Conservation (phyloP, 2,113 vertebrate species). For the Ceyx margarethae region DNA sequence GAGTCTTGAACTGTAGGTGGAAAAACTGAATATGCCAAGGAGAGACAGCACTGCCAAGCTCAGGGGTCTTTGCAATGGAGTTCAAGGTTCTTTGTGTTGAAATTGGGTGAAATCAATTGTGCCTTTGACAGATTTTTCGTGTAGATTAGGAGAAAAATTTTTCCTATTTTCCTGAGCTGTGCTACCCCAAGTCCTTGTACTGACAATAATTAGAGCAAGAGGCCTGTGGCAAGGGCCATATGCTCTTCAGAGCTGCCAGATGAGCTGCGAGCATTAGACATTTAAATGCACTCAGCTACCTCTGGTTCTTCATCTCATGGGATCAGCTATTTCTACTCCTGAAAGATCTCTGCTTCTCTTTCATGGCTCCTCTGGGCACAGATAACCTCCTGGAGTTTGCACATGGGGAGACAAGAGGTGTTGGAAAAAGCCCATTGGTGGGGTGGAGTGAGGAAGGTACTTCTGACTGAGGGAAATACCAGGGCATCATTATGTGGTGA, state of each 20-base stretch:
- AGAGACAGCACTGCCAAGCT: background rate
- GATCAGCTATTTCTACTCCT: background rate
- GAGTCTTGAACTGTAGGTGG: background rate
- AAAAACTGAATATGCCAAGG: background rate
- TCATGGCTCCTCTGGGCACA: background rate
- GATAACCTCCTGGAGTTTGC: background rate
- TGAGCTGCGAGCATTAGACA: background rate
- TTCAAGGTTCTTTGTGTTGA: background rate
- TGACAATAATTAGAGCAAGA: background rate
- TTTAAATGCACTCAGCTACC: background rate
- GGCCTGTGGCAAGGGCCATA: background rate
- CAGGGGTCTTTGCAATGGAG: background rate
- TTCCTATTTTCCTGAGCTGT: background rate
- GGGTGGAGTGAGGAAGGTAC: background rate
- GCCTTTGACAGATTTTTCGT: background rate
- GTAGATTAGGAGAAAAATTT: background rate
- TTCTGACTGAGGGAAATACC: conserved; percentile 28
- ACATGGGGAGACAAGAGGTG: fast-evolving
- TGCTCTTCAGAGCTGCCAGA: background rate
- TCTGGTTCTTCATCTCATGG: background rate
- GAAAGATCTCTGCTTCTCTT: background rate
- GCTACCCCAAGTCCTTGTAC: background rate
- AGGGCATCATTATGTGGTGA: conserved; percentile 49
- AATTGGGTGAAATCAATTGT: background rate
- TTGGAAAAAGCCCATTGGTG: background rate